A percentile compares a stretch with the other conserved stretches of the same genome.
phyloP scores from a whole-genome alignment of 2,797 vertebrate species.

The Lateolabrax maculatus region DNA sequence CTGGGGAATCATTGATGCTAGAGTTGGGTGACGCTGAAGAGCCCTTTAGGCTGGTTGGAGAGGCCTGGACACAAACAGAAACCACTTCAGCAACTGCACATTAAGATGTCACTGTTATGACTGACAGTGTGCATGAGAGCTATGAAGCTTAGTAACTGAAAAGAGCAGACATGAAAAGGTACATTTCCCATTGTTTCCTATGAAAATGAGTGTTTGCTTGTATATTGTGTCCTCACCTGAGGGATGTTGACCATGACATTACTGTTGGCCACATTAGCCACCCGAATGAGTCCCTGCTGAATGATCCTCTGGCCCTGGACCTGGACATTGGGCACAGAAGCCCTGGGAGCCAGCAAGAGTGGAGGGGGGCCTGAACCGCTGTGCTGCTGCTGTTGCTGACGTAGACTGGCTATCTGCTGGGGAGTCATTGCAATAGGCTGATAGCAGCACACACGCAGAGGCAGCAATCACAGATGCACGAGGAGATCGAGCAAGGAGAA shows the following conservation, averaged over 20 bases:
- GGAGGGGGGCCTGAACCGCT: conserved; percentile 94
- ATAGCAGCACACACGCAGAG: conserved; percentile 31
- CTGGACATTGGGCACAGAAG: conserved; percentile 95
- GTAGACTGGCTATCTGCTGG: conserved; percentile 93
- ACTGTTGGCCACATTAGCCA: conserved; percentile 94
- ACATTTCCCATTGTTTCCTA: fast-evolving
- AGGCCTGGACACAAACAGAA: conserved; percentile 83
- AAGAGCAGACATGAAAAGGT: not conserved
- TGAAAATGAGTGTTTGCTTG: not conserved
- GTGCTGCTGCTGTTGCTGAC: conserved; percentile 92
- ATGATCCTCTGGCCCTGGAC: conserved; percentile 98
- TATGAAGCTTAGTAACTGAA: not conserved
- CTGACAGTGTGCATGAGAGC: not conserved
- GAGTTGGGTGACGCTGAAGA: conserved; percentile 85
- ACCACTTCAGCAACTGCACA: not conserved
- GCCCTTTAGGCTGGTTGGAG: conserved; percentile 91
- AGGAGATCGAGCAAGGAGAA: not conserved
- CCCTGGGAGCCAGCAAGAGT: conserved; percentile 93
- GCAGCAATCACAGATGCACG: conserved; percentile 16
- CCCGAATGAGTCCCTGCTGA: conserved; percentile 97
- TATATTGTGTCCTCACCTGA: conserved; percentile 83
- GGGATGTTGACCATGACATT: conserved; percentile 95
- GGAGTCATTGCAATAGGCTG: conserved; percentile 84
- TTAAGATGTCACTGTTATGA: not conserved
- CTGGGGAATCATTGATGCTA: conserved; percentile 90